Base-by-base conservation (phyloP, 2,888 invertebrate species). In the Merodon equestris region DNA sequence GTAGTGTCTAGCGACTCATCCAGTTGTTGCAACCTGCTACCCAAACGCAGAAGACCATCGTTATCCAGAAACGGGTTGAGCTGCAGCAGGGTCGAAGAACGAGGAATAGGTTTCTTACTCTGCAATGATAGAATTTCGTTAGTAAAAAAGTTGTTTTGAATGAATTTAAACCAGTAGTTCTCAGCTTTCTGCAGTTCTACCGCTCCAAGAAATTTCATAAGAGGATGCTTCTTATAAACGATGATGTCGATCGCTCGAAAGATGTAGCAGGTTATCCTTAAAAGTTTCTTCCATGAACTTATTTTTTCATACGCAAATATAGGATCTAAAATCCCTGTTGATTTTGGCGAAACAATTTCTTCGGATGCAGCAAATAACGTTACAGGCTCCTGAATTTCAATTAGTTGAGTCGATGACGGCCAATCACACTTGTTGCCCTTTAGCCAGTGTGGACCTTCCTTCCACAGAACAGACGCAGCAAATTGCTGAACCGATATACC, bases 381-480 rank as follows among this genome's bases (percentile, higher is more conserved):
- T n/a, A n/a, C n/a, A n/a, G n/a, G n/a, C n/a, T n/a, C n/a, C n/a
- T n/a, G n/a, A n/a, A n/a, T n/a, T n/a, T n/a, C n/a, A n/a, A n/a
- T n/a, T n/a, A n/a, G n/a, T n/a, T n/a, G n/a, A n/a, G n/a, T n/a
- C n/a, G n/a, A n/a, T n/a, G n/a, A n/a, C n/a, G n/a, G n/a, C n/a
- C n/a, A n/a, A n/a, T n/a, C n/a, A n/a, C n/a, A n/a, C n/a, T n/a
- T n/a, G n/a, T n/a, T n/a, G n/a, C n/a, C n/a, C n/a, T 18, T 34
- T 0, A 64, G 44, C 51, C 56, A 75, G 13, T 19, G 42, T 2
- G 63, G 60, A 34, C 71, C 57, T 36, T 18, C 5, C 4, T 12
- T 56, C 75, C 58, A 75, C 45, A 75, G 9, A 9, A 18, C 5
- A 1, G 70, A 64, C 1, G 47, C 36, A 13, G 27, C 17, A 12